A percentile compares a stretch with the other conserved stretches of the same genome.
Conservation (phyloP, 1,140 invertebrate genomes). For the Heliconius hermathena region DNA sequence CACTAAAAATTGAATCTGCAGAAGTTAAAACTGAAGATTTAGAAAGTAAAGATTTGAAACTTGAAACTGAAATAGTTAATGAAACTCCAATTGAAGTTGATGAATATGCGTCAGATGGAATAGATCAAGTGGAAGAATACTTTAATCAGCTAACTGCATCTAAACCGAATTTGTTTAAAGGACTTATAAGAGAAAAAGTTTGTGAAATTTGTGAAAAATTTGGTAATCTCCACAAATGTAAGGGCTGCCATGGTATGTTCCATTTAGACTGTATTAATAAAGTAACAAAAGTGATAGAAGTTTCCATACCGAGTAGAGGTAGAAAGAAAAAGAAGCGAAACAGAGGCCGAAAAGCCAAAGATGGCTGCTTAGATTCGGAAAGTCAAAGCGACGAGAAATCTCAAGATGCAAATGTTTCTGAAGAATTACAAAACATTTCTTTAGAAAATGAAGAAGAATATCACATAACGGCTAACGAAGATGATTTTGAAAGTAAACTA, state of each 20-base stretch:
- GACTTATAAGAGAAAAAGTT: constrained; percentile 83
- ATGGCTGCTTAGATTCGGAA: constrained; percentile 48
- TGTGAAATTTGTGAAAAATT: constrained; percentile 86
- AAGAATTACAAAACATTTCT: constrained; percentile 56
- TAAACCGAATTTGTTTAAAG: constrained; percentile 84
- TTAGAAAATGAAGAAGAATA: constrained; percentile 56
- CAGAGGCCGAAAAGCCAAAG: constrained; percentile 57
- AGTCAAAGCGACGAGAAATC: constrained; percentile 67
- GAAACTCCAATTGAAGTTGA: constrained; percentile 38
- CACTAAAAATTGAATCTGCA: constrained; percentile 20
- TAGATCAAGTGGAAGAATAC: constrained; percentile 62
- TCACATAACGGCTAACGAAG: constrained; percentile 55
- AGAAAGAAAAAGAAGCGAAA: constrained; percentile 70
- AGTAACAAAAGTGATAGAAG: constrained; percentile 50
- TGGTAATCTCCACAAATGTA: constrained; percentile 84
- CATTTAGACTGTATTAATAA: constrained; percentile 80
- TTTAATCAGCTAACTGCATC: constrained; percentile 61
- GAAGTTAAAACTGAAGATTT: constrained; percentile 3
- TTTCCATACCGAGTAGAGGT: constrained; percentile 47
- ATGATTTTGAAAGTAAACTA: constrained; percentile 66
- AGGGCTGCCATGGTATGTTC: constrained; percentile 82
- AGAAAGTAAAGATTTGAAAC: background rate
- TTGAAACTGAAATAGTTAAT: constrained; percentile 16
- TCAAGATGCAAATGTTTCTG: constrained; percentile 53
- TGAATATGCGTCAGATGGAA: constrained; percentile 47